phyloP scores from a whole-genome alignment of 2,888 invertebrate genomes.

The Isotomurus palustris region DNA sequence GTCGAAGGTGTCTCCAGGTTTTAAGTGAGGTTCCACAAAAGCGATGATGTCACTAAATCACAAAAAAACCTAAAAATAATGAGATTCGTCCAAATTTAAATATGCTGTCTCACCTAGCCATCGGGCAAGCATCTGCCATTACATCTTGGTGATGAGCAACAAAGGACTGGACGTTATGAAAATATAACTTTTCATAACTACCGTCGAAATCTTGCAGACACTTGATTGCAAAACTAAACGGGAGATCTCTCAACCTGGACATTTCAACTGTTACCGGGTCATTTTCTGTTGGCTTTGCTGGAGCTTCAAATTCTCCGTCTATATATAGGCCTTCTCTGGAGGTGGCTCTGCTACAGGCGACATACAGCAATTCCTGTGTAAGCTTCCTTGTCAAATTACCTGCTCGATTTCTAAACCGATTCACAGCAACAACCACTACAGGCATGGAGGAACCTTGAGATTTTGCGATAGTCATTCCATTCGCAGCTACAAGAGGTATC shows the following conservation, averaged over 20 bases:
- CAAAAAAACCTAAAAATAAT: too few species aligned
- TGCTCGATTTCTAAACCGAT: too few species aligned
- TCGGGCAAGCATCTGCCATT: not conserved
- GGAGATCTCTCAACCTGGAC: not conserved
- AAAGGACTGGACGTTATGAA: not conserved
- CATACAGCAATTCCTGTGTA: slow-evolving; percentile 11
- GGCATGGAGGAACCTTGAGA: slow-evolving; percentile 34
- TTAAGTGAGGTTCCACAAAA: slow-evolving; percentile 4
- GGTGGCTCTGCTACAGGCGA: slow-evolving; percentile 19
- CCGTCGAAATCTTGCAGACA: slow-evolving; percentile 21
- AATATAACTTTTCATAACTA: not conserved
- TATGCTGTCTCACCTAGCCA: too few species aligned
- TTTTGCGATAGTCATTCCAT: slow-evolving; percentile 42
- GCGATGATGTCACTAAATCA: not conserved
- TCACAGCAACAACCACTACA: slow-evolving; percentile 21
- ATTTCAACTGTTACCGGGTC: slow-evolving; percentile 3
- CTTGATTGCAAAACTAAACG: not conserved
- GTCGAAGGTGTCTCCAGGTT: not conserved
- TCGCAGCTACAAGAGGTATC: slow-evolving; percentile 39
- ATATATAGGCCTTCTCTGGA: slow-evolving; percentile 10
- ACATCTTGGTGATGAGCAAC: not conserved
- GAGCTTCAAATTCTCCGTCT: slow-evolving; percentile 7
- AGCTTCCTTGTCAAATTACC: not conserved
- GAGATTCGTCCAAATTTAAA: too few species aligned
- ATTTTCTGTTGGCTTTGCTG: not conserved